Conservation (phyloP, 2,113 vertebrate species). For the Herpetotheres cachinnans region DNA sequence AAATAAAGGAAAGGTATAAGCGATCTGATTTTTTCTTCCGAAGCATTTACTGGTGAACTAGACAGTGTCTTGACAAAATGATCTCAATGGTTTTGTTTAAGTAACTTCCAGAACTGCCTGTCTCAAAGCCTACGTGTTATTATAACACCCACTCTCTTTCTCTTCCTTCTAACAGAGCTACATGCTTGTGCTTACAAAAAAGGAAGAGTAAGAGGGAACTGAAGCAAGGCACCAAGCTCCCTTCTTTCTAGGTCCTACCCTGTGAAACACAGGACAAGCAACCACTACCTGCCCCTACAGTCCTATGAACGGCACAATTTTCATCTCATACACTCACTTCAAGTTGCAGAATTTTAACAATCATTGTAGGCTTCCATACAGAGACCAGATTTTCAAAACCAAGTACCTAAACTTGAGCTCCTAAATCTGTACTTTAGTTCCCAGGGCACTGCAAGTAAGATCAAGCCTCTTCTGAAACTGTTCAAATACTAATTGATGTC, state of each 20-base stretch:
- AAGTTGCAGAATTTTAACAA: neutral
- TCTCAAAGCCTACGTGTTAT: constrained; percentile 58
- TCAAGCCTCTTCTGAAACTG: neutral
- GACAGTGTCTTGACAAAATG: constrained; percentile 28
- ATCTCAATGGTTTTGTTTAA: constrained; percentile 60
- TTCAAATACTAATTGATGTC: neutral
- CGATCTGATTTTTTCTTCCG: neutral
- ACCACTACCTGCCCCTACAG: neutral
- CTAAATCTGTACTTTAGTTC: neutral
- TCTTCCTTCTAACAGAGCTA: constrained; percentile 32
- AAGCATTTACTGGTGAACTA: neutral
- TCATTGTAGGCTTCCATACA: neutral
- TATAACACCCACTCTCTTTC: constrained; percentile 55
- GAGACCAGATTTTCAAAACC: neutral
- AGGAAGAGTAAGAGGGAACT: neutral
- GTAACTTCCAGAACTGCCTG: constrained; percentile 55
- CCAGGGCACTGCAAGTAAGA: neutral
- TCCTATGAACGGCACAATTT: neutral
- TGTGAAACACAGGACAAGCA: neutral
- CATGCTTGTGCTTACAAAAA: neutral
- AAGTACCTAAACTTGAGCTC: neutral
- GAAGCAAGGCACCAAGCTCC: neutral
- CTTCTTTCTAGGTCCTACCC: neutral
- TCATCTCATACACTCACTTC: neutral
- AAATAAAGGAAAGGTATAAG: neutral